These are phyloP conservation scores for Ibycter americanus DNA, from an alignment of 2,797 vertebrate species.

Conservation along the genomic window DNA sequence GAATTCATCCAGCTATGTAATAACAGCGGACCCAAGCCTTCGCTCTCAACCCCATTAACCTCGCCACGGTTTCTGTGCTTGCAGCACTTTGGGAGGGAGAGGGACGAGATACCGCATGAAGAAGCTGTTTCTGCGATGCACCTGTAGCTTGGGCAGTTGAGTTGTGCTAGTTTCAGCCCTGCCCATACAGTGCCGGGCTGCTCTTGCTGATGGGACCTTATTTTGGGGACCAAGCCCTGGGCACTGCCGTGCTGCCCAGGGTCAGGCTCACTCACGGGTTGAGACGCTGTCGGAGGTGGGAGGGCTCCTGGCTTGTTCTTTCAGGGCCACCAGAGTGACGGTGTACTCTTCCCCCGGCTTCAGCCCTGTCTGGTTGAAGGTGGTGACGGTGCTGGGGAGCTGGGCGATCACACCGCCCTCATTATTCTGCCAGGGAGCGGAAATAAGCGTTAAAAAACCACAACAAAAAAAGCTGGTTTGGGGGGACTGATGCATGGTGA, in stretches of 20 bases:
- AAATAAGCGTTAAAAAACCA: background rate
- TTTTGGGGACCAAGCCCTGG: background rate
- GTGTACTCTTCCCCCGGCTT: slow-evolving; percentile 95
- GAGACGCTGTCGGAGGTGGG: slow-evolving; percentile 87
- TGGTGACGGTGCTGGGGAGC: slow-evolving; percentile 93
- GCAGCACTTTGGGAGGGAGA: background rate
- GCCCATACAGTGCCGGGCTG: background rate
- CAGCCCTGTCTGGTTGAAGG: slow-evolving; percentile 92
- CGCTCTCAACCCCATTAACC: background rate
- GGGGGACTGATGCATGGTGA: background rate
- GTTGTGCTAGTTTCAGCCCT: background rate
- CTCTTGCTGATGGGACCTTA: background rate
- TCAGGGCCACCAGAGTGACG: slow-evolving; percentile 90
- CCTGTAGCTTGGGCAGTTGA: background rate
- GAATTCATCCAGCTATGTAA: background rate
- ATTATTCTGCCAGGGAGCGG: slow-evolving; percentile 82
- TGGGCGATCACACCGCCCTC: slow-evolving; percentile 96
- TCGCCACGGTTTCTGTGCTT: rapidly evolving
- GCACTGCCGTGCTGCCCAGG: background rate
- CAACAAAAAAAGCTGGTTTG: background rate
- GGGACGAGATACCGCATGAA: background rate
- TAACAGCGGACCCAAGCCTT: background rate
- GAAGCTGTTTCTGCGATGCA: background rate
- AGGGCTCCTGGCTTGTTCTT: slow-evolving; percentile 91
- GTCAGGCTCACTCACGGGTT: slow-evolving; percentile 81